Base-by-base conservation (phyloP, 2,113 vertebrate species). In the Brachypodius melanocephalos region DNA sequence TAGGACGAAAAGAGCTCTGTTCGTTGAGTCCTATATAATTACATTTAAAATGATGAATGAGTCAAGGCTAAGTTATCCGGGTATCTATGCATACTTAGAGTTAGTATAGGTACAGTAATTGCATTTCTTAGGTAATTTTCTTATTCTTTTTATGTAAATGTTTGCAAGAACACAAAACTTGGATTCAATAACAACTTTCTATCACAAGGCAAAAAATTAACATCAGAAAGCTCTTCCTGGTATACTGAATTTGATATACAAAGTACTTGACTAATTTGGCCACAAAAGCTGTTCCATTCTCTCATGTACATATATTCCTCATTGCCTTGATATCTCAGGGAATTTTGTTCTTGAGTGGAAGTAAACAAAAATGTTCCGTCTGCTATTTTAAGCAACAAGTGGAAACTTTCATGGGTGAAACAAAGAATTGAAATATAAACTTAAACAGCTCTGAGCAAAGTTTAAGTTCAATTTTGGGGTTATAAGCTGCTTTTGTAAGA, bases 351-450 rank as follows among this genome's bases (percentile, higher is more conserved):
- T 94, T 93, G 63, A 76, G 72, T 85, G 90, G 90, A 96, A 96
- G 91, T 96, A 96, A 97, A 97, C 95, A 96, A 85, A 95, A 96
- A 85, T 90, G 93, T 96, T 95, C 95, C 2, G 0, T 83, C 78
- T 63, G 71, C 94, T 95, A 96, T 97, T 96, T 96, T 95, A 95
- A 94, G 95, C 78, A 83, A 91, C 84, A 89, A 94, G 67, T 95
- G 94, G 94, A 95, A 96, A 91, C 75, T 95, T 96, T 82, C 91
- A 51, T 73, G 90, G 48, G 71, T 89, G 85, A 96, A 95, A 93
- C 85, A 88, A 95, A 93, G 77, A 73, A 54, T 73, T 94, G 91
- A 91, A 95, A 92, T 89, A 82, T 96, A 95, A 97, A 96, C 95
- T 96, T 69, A 81, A 95, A 65, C 77, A 89, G 62, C 87, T 82